Evolutionary conservation across 2,888 invertebrate genomes (phyloP), one percentile per base, ranked within the genome.

Genomic region (Xestia xanthographa): DNA sequence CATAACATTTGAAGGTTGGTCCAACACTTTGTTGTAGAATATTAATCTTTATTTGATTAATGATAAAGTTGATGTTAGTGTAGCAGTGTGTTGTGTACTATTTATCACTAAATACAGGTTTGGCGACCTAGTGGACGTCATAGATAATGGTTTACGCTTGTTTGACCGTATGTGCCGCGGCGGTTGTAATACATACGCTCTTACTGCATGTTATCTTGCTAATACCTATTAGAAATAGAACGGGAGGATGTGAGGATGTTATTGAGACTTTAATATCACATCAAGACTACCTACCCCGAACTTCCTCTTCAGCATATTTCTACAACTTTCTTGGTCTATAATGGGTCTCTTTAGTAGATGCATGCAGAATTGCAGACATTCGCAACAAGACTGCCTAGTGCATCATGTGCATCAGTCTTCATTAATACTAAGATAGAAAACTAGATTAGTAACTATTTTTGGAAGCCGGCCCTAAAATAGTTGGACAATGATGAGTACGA

Each of bases 71-170:
- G 80, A 77, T 73, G 79, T 86, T 87, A 29, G 29, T 74, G 56
- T 80, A 70, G 60, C 69, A 34, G 84, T 82, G 79, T 48, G 38
- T 62, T 69, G 77, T 80, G 80, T 85, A 85, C 78, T 89, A 82
- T 92, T 91, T 90, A 89, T 91, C 87, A 89, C 89, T 90, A 80
- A 84, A 91, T 91, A 92, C 93, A 91, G 91, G 93, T 93, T 93
- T 92, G 90, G 90, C 90, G 92, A 92, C 91, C 91, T 88, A 90
- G 89, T 90, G 85, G 83, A 82, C 89, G 87, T 89, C 86, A 88
- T 74, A 78, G 86, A 86, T 88, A 81, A 86, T 86, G 80, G 72
- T 86, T 85, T 87, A 84, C 82, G 86, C 80, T 84, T 83, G 87
- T 86, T 83, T 86, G 83, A 79, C 72, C 76, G 83, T 84, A 72